Conservation (phyloP, 2,113 vertebrate species). For the Probosciger aterrimus region DNA sequence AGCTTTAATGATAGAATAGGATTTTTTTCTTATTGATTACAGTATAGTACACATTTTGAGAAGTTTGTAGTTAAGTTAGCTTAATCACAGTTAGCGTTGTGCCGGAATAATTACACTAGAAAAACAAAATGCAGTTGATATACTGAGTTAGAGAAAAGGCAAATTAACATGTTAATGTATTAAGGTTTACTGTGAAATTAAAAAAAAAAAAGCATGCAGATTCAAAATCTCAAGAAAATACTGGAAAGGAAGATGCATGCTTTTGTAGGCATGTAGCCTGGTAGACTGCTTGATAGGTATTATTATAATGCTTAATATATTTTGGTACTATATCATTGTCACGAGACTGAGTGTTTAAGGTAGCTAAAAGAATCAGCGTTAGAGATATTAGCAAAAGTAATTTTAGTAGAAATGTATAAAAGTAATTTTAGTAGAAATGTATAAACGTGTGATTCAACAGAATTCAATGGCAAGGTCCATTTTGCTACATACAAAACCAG, state of each 20-base stretch:
- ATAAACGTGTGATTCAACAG: neutral
- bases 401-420: too few species aligned
- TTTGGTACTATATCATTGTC: neutral
- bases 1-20: neutral
- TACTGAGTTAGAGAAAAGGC: neutral
- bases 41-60: neutral
- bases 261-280: neutral
- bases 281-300: neutral
- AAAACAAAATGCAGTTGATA: neutral
- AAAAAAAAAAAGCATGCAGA: neutral
- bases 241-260: neutral
- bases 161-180: neutral
- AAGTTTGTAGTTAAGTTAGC: neutral
- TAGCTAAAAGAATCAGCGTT: neutral
- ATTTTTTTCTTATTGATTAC: neutral
- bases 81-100: neutral
- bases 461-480: neutral
- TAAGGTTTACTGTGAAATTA: neutral
- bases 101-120: neutral
- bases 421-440: neutral
- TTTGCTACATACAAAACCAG: neutral
- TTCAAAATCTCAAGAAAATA: neutral
- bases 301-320: accelerated
- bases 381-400: neutral
- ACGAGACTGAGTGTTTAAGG: neutral